Evolutionary conservation across 2,113 vertebrate genomes (phyloP), one percentile per base, ranked within the genome.

Genomic region (Scomber scombrus): DNA sequence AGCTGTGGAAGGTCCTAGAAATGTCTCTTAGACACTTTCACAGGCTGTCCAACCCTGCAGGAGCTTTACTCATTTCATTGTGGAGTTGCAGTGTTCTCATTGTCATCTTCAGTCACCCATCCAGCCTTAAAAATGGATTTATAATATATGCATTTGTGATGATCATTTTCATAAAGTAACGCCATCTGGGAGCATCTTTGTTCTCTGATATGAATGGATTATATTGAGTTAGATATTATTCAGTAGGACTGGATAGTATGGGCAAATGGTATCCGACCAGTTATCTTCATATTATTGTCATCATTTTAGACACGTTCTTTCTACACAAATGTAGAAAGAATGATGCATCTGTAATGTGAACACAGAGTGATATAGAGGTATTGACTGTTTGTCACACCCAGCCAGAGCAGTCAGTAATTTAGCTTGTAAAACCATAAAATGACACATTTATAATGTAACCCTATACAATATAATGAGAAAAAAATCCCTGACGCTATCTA

Each of bases 1-100:
- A 55, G 23, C 54, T 23, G 29, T 71, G 51, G 43, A 66, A 46
- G 65, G 47, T 55, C 14, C 8, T 55, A 31, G 26, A 81, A 50
- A 66, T n/a, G 61, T 52, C 29, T 57, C 50, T 29, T 3, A 43
- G 29, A 47, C 52, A 43, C 18, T 40, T 67, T 5, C 11, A 55
- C 12, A 4, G 15, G 3, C 21, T 26, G n/a, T 61, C 18, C 31
- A 0, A 5, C n/a, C 11, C 21, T 31, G 29, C 50, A 15, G 5
- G 4, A 61, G 31, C 23, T 31, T 19, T 10, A 16, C 6, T 9
- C 9, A 0, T 18, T 49, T 10, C 6, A 46, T 40, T 70, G 49
- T 19, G 3, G 54, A 51, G 45, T 13, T n/a, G 5, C 2, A 0
- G 34, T 43, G 14, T 47, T 49, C 13, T 23, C 0, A 9, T 46